These are phyloP conservation scores for Deilephila porcellus DNA, from an alignment of 2,888 invertebrate species.

Conservation along the genomic window DNA sequence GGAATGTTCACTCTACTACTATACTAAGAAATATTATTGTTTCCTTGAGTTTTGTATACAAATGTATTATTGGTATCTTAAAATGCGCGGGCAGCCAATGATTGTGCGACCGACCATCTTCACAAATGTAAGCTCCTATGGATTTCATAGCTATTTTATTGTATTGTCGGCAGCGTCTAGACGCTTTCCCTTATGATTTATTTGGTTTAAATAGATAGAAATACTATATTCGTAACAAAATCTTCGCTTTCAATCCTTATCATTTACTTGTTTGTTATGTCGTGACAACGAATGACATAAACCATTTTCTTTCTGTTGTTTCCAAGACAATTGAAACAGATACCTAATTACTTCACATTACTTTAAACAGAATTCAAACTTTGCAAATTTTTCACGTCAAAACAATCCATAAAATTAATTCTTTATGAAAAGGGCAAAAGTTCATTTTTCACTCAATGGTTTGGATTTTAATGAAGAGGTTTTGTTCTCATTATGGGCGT, in stretches of 20 bases:
- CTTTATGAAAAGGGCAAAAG: slow-evolving; percentile 11
- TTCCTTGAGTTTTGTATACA: neutral
- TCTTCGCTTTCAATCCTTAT: neutral
- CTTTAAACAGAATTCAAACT: neutral
- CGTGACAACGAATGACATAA: neutral
- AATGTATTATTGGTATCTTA: neutral
- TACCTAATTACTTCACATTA: neutral
- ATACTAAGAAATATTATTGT: neutral
- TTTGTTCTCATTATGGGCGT: neutral
- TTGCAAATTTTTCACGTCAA: neutral
- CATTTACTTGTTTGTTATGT: neutral
- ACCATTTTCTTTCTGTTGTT: neutral
- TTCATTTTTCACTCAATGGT: neutral
- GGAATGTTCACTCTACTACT: too few species aligned
- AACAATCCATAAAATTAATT: slow-evolving; percentile 8
- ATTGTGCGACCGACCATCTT: neutral
- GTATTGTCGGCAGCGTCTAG: slow-evolving; percentile 33
- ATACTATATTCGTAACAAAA: neutral
- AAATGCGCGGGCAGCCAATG: neutral
- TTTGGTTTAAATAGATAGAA: slow-evolving; percentile 12
- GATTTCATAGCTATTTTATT: slow-evolving; percentile 16
- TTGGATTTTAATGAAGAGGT: neutral
- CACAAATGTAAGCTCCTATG: neutral
- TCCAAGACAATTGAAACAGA: neutral
- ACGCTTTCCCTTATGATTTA: slow-evolving; percentile 37